These are phyloP conservation scores for Dicentrarchus labrax DNA, from an alignment of 2,113 vertebrate genomes.

Conservation along the genomic window DNA sequence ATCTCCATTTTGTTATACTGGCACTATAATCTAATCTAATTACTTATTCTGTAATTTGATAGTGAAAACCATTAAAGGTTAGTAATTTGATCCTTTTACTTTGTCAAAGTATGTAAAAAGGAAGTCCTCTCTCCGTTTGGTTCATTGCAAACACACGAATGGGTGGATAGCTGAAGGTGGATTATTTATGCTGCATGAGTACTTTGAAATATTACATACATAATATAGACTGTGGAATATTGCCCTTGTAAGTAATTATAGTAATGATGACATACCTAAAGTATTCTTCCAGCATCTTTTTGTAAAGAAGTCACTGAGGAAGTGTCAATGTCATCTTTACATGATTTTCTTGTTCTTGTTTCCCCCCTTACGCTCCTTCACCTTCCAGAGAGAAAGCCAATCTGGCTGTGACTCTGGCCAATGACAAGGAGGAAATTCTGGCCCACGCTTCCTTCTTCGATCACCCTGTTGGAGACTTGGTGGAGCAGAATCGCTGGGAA, in stretches of 20 bases:
- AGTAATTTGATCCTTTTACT: too few species aligned
- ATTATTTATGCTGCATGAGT: neutral
- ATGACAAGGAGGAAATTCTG: constrained; percentile 82
- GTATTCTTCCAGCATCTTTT: neutral
- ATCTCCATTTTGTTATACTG: too few species aligned
- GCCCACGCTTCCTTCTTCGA: constrained; percentile 92
- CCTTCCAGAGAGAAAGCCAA: constrained; percentile 90
- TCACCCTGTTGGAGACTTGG: constrained; percentile 86
- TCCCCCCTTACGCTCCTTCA: neutral
- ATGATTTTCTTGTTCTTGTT: neutral
- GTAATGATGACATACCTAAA: too few species aligned
- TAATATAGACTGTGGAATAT: neutral
- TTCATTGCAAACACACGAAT: too few species aligned
- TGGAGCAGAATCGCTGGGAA: constrained; percentile 88
- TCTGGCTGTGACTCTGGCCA: constrained; percentile 90
- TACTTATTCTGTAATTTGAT: too few species aligned
- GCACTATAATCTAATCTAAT: too few species aligned
- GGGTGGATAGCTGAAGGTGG: neutral
- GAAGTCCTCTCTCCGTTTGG: too few species aligned
- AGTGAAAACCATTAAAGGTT: too few species aligned
- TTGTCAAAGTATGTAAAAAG: too few species aligned
- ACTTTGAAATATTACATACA: too few species aligned
- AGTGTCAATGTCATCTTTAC: neutral
- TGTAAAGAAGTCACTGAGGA: neutral
- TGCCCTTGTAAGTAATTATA: neutral